Conservation (phyloP, 2,888 invertebrate genomes). For the Hypomecis atomaria region DNA sequence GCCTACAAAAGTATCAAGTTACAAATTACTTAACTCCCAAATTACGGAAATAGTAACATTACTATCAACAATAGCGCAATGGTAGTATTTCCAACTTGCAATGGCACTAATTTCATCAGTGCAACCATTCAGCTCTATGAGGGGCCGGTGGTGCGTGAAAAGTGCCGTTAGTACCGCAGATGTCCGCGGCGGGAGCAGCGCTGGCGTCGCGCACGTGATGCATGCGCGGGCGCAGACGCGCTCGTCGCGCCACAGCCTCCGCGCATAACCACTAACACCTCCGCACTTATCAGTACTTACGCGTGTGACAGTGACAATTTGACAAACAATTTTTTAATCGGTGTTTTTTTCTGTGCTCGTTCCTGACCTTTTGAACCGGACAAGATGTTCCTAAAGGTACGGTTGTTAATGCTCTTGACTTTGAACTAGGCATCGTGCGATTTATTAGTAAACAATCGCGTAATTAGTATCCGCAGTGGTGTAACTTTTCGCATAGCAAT, state of each 20-base stretch:
- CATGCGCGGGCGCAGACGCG: slow-evolving; percentile 77
- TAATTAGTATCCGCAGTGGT: slow-evolving; percentile 51
- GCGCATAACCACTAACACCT: slow-evolving; percentile 64
- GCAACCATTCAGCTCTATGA: slow-evolving; percentile 55
- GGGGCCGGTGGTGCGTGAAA: slow-evolving; percentile 68
- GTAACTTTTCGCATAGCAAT: slow-evolving; percentile 53
- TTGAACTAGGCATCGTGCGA: slow-evolving; percentile 53
- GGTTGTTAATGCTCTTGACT: slow-evolving; percentile 41
- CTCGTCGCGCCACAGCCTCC: slow-evolving; percentile 78
- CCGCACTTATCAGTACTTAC: slow-evolving; percentile 57
- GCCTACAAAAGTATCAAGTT: slow-evolving; percentile 11
- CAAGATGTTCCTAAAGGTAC: slow-evolving; percentile 66
- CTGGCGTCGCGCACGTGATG: slow-evolving; percentile 76
- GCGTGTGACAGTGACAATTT: slow-evolving; percentile 69
- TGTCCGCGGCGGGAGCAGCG: slow-evolving; percentile 70
- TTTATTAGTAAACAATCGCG: slow-evolving; percentile 58
- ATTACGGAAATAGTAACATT: slow-evolving; percentile 40
- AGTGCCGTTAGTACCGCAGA: slow-evolving; percentile 67
- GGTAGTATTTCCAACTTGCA: slow-evolving; percentile 41
- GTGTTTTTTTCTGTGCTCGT: slow-evolving; percentile 48
- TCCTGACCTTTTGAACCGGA: slow-evolving; percentile 42
- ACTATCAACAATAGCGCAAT: slow-evolving; percentile 40
- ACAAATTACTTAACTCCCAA: slow-evolving; percentile 20
- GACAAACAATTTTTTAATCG: slow-evolving; percentile 41
- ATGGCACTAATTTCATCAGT: slow-evolving; percentile 46